Base-by-base conservation (phyloP, 2,113 vertebrate genomes). In the Guaruba guarouba region DNA sequence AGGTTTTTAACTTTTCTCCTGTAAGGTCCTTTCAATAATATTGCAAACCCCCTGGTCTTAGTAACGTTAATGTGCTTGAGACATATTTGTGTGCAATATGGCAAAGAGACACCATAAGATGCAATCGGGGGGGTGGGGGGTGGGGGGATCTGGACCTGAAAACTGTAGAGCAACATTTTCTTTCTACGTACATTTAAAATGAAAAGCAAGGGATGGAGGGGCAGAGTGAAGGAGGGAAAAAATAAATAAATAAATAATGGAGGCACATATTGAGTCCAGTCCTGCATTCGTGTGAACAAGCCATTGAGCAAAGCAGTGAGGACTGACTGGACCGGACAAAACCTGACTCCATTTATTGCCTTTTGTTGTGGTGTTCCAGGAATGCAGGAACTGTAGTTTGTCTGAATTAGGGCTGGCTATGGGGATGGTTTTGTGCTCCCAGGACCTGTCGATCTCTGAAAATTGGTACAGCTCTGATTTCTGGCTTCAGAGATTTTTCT, bases 301-400 rank as follows among this genome's bases (percentile, higher is more conserved):
- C 16, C 88, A 92, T 49, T 94, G 93, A 92, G 69, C 88, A 85
- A 70, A 44, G 92, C 74, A 82, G 70, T 7, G 0, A 86, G 92
- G 46, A 59, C 71, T 94, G 92, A 94, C 86, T 90, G 90, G 93
- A 95, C 84, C 15, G 49, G 64, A 82, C 93, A 97, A 91, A 95
- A 94, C 93, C 82, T 62, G 91, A 73, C 78, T 90, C 91, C 70
- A 6, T 91, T 95, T 90, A 82, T 88, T 83, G 70, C 81, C 96
- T 87, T 93, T 90, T 95, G 96, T 88, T 87, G 82, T 89, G 93
- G 62, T 90, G 93, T 52, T 63, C 67, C 70, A 88, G 92, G 87
- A 94, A 97, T 90, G 84, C 79, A 85, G 94, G 92, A 96, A 78
- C 59, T 66, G 77, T 2, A 63, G 83, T 84, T 93, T 78, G 71